Conservation (phyloP, 2,113 vertebrate species). For the Delphinus delphis region DNA sequence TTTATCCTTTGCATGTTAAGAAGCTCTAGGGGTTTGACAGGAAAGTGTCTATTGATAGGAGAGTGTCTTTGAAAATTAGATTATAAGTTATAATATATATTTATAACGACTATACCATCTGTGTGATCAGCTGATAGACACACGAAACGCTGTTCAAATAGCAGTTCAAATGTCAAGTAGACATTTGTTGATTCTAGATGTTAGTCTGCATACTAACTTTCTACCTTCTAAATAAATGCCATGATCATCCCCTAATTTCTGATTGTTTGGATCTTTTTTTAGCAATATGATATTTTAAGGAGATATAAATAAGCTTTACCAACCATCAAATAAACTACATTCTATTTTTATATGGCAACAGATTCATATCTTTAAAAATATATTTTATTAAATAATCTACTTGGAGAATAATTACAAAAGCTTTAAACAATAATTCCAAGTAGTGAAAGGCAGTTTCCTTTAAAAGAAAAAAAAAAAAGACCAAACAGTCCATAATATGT, state of each 20-base stretch:
- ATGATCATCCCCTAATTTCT: not conserved
- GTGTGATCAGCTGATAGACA: not conserved
- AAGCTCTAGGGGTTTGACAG: not conserved
- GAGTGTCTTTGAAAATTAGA: slow-evolving; percentile 24
- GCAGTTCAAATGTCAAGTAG: not conserved
- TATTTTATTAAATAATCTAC: slow-evolving; percentile 84
- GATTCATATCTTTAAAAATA: slow-evolving; percentile 64
- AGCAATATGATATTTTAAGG: not conserved
- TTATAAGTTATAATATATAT: not conserved
- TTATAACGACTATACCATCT: not conserved
- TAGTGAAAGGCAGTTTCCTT: slow-evolving; percentile 69
- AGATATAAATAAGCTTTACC: not conserved
- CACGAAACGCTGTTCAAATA: not conserved
- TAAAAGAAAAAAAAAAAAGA: slow-evolving; percentile 42
- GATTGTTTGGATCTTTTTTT: not conserved
- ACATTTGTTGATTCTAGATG: not conserved
- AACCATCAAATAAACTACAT: slow-evolving; percentile 46
- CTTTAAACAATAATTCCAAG: slow-evolving; percentile 73
- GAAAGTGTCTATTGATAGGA: not conserved
- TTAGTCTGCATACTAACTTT: not conserved
- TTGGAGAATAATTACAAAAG: slow-evolving; percentile 80
- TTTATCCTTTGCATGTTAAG: slow-evolving; percentile 13
- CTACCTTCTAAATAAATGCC: slow-evolving; percentile 36
- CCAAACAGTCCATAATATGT: slow-evolving; percentile 59
- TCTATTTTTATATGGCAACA: slow-evolving; percentile 48